These are phyloP conservation scores for Steinernema hermaphroditum DNA, from an alignment of 2,888 invertebrate genomes.

Conservation along the genomic window DNA sequence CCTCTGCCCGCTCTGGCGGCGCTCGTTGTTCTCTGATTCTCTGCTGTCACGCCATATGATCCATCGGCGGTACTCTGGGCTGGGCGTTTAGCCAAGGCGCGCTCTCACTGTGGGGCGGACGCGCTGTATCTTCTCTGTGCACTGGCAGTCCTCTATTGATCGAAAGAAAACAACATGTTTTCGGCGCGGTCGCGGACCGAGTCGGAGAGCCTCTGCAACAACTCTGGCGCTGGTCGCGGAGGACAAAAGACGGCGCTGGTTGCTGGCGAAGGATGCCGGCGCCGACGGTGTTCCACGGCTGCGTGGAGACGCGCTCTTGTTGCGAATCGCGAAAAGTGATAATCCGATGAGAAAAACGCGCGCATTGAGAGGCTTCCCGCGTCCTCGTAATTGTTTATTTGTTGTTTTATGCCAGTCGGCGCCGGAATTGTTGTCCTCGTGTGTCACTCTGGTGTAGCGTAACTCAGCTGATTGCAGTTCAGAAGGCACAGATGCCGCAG, in stretches of 20 bases:
- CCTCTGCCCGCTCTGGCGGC: no score
- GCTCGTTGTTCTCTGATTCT: slow-evolving; percentile 7
- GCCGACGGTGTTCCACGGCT: not conserved
- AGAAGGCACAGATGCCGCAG: slow-evolving; percentile 5
- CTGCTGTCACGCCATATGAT: not conserved
- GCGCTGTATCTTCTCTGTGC: not conserved
- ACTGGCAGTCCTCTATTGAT: not conserved
- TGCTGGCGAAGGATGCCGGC: not conserved
- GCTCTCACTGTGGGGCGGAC: not conserved
- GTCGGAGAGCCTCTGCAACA: not conserved
- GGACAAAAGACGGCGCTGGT: not conserved
- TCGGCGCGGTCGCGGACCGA: not conserved
- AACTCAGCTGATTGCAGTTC: no score
- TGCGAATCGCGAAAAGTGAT: slow-evolving; percentile 4
- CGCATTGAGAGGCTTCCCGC: not conserved
- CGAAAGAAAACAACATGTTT: not conserved
- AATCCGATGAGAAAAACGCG: not conserved
- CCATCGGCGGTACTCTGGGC: not conserved
- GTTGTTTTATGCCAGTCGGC: not conserved
- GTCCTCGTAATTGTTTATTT: not conserved
- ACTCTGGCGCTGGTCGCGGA: not conserved
- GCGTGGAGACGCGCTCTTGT: not conserved
- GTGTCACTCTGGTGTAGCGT: no score
- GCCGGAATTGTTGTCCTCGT: no score
- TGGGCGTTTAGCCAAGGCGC: not conserved